Conservation (phyloP, 2,113 vertebrate genomes). For the Cynocephalus volans region DNA sequence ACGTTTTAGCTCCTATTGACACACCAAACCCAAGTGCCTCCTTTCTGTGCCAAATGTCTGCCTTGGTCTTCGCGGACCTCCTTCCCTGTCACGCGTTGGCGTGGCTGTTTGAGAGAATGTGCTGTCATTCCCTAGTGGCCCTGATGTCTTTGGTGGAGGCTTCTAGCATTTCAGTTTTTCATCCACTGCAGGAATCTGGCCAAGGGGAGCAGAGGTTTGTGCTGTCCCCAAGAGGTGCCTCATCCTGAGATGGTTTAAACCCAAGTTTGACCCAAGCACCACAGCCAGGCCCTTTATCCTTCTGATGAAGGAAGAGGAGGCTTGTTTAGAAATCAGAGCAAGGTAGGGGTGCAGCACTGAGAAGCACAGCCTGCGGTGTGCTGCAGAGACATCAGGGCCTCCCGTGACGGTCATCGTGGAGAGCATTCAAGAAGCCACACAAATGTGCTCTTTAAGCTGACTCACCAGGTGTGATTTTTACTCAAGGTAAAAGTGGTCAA, state of each 20-base stretch:
- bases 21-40: slow-evolving; percentile 83
- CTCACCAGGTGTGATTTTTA: background rate
- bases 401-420: rapidly evolving
- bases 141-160: background rate
- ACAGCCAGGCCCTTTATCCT: background rate
- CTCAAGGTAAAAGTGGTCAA: background rate
- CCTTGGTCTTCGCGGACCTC: slow-evolving; percentile 51
- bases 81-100: background rate
- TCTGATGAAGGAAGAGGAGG: background rate
- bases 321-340: background rate
- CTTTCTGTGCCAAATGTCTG: slow-evolving; percentile 77
- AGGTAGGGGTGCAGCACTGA: background rate
- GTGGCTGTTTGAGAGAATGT: slow-evolving; percentile 48
- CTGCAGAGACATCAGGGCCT: background rate
- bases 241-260: background rate
- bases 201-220: background rate
- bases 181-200: background rate
- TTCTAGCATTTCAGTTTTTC: background rate
- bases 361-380: background rate
- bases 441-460: background rate
- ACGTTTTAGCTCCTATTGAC: slow-evolving; percentile 76
- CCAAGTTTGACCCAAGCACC: background rate
- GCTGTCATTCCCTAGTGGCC: background rate
- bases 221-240: background rate
- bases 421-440: background rate